Conservation (phyloP, 2,113 vertebrate genomes). For the Verasper variegatus region DNA sequence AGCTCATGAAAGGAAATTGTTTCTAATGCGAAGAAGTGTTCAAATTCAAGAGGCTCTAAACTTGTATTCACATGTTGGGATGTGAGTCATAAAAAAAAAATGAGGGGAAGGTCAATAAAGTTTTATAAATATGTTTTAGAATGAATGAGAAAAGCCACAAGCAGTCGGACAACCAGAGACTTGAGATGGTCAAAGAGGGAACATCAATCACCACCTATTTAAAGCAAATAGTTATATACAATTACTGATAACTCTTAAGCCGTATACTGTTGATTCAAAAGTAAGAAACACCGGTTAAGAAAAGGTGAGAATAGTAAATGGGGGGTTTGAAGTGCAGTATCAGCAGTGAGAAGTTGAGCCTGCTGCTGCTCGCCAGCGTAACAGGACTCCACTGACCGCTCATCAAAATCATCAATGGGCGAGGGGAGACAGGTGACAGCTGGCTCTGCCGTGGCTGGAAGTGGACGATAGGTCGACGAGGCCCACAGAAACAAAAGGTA, state of each 20-base stretch:
- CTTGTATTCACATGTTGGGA: too few relatives aligned
- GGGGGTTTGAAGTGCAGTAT: neutral
- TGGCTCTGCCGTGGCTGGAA: conserved; percentile 20
- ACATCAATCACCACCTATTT: neutral
- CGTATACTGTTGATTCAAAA: neutral
- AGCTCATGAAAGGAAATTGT: too few relatives aligned
- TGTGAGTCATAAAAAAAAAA: too few relatives aligned
- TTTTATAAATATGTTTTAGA: neutral
- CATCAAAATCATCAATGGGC: conserved; percentile 20
- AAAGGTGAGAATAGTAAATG: conserved; percentile 10
- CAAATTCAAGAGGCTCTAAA: too few relatives aligned
- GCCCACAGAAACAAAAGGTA: conserved; percentile 25
- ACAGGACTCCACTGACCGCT: conserved; percentile 18
- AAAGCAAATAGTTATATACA: too few relatives aligned
- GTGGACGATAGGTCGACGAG: neutral
- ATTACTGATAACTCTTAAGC: neutral
- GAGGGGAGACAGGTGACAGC: neutral
- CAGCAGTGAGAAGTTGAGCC: neutral
- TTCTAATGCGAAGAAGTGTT: too few relatives aligned
- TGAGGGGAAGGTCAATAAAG: too few relatives aligned
- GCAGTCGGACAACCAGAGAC: too few relatives aligned
- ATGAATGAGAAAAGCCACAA: neutral
- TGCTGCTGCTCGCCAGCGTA: conserved; percentile 13
- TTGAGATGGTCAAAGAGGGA: neutral
- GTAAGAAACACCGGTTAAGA: too few relatives aligned